Evolutionary conservation across 2,888 invertebrate species (phyloP).

Genomic region (Microplitis deprimator): DNA sequence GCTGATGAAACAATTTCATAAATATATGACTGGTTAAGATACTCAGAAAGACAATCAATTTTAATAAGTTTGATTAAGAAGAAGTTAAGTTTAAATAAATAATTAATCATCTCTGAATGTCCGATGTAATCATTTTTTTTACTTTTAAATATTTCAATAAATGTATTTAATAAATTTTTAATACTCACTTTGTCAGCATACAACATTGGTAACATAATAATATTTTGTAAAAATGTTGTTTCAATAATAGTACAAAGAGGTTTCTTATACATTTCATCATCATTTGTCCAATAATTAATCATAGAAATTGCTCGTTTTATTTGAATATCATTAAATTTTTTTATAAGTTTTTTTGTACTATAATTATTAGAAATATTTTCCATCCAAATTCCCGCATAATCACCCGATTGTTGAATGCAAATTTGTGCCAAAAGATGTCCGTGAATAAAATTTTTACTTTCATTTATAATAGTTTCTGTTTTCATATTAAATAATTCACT

Average conservation of each 20-base stretch:
- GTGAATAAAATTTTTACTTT: slow-evolving; percentile 58
- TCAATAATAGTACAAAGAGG: slow-evolving; percentile 15
- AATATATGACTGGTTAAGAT: not conserved
- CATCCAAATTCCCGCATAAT: not conserved
- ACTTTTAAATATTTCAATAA: not conserved
- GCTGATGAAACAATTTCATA: not conserved
- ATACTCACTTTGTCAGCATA: not conserved
- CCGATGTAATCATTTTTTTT: not conserved
- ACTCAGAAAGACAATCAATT: not conserved
- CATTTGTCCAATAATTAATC: slow-evolving; percentile 22
- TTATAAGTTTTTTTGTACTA: not conserved
- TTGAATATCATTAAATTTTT: not conserved
- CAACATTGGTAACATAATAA: not conserved
- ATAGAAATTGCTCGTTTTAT: not conserved
- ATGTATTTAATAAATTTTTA: not conserved
- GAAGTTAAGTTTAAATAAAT: not conserved
- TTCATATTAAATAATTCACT: slow-evolving; percentile 51
- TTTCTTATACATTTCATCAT: not conserved
- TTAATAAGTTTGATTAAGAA: not conserved
- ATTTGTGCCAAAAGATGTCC: slow-evolving; percentile 59
- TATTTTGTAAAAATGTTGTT: slow-evolving; percentile 28
- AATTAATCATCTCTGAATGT: not conserved
- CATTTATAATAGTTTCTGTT: slow-evolving; percentile 21
- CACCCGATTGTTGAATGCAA: slow-evolving; percentile 34
- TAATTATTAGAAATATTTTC: not conserved